phyloP scores from a whole-genome alignment of 1,140 invertebrate species.

The Helicoverpa zea region DNA sequence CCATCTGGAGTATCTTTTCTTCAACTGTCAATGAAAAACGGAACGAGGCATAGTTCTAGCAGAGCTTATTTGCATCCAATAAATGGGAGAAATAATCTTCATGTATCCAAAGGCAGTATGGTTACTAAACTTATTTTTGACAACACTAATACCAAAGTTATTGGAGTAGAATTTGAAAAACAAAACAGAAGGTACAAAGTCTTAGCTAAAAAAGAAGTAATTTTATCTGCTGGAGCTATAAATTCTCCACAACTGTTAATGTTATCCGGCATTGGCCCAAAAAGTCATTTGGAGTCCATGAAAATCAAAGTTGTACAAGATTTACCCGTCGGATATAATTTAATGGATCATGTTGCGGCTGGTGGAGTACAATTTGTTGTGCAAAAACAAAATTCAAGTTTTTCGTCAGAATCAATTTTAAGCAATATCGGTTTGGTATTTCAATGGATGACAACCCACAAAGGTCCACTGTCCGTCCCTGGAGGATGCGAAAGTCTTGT shows the following conservation, averaged over 20 bases:
- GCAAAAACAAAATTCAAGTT: constrained; percentile 75
- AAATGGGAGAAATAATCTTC: constrained; percentile 88
- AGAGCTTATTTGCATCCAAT: constrained; percentile 90
- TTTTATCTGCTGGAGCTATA: constrained; percentile 90
- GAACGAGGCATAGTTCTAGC: constrained; percentile 87
- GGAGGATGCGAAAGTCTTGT: constrained; percentile 92
- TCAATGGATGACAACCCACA: constrained; percentile 63
- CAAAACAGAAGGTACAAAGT: constrained; percentile 80
- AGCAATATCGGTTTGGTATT: constrained; percentile 64
- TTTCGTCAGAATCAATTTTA: constrained; percentile 61
- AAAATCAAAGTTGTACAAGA: constrained; percentile 88
- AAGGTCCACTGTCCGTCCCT: constrained; percentile 90
- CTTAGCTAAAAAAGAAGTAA: constrained; percentile 88
- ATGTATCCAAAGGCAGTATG: constrained; percentile 88
- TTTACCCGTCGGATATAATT: constrained; percentile 88
- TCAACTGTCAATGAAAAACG: constrained; percentile 88
- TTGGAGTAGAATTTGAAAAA: constrained; percentile 88
- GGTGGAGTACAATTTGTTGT: constrained; percentile 89
- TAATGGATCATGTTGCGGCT: constrained; percentile 90
- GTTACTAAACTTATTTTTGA: constrained; percentile 88
- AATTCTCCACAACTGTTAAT: constrained; percentile 91
- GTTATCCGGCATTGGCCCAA: constrained; percentile 92
- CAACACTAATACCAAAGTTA: constrained; percentile 81
- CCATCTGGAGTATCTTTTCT: constrained; percentile 84
- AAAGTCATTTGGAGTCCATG: constrained; percentile 88